These are phyloP conservation scores for Paratilapia polleni DNA, from an alignment of 2,113 vertebrate species.

Conservation along the genomic window DNA sequence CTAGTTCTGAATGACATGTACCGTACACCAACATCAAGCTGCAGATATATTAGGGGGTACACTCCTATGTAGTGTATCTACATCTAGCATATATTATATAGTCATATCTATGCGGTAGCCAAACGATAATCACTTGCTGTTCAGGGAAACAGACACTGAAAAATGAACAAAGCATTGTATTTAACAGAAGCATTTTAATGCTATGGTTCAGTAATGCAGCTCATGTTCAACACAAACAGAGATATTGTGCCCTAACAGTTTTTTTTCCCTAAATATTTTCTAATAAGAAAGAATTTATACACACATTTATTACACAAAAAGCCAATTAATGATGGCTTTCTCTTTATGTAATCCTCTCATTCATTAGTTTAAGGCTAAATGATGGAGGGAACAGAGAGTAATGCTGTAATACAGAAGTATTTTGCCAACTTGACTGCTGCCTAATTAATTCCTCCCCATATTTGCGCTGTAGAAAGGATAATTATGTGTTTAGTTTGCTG, in stretches of 20 bases:
- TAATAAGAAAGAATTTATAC: conserved; percentile 3
- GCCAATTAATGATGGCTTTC: background rate
- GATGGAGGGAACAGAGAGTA: background rate
- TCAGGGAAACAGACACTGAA: background rate
- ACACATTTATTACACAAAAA: background rate
- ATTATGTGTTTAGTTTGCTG: conserved; percentile 27
- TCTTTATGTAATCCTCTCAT: conserved; percentile 6
- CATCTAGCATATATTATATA: too few species aligned
- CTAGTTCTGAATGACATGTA: too few species aligned
- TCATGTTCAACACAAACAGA: background rate
- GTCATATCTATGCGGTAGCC: too few species aligned
- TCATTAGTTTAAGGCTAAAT: conserved; percentile 25
- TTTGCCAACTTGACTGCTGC: conserved; percentile 29
- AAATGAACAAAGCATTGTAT: too few species aligned
- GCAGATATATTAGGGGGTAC: too few species aligned
- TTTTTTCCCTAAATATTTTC: background rate
- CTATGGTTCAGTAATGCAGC: background rate
- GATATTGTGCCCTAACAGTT: background rate
- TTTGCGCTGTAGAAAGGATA: conserved; percentile 34
- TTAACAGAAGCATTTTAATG: background rate
- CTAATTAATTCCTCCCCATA: conserved; percentile 42
- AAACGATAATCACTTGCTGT: background rate
- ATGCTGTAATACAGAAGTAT: conserved; percentile 5
- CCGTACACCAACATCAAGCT: too few species aligned
- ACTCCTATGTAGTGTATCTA: too few species aligned